phyloP scores from a whole-genome alignment of 2,113 vertebrate species.

The Zapus hudsonius region DNA sequence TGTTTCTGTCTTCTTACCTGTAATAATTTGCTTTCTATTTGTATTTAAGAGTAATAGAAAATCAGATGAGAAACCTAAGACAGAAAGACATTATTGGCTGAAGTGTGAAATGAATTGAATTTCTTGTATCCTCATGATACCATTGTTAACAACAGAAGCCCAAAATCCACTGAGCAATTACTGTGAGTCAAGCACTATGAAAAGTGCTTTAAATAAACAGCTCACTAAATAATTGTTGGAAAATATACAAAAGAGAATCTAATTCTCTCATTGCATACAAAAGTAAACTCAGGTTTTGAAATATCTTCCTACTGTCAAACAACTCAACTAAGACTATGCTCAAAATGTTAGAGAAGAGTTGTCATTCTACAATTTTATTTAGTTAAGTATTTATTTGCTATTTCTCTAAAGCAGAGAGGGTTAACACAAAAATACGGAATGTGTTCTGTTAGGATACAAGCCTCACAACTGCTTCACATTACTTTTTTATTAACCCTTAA shows the following conservation, averaged over 20 bases:
- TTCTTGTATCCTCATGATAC: not conserved
- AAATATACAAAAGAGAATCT: not conserved
- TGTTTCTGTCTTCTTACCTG: not conserved
- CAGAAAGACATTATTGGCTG: not conserved
- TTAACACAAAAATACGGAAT: not conserved
- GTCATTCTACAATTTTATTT: not conserved
- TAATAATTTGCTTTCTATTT: not conserved
- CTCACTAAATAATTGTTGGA: not conserved
- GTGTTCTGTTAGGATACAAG: not conserved
- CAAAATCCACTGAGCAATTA: not conserved
- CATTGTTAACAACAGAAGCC: not conserved
- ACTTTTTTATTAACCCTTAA: accelerated
- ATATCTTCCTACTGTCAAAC: not conserved
- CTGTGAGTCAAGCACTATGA: not conserved
- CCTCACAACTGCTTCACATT: not conserved
- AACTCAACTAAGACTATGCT: not conserved
- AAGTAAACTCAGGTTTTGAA: not conserved
- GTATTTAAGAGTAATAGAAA: not conserved
- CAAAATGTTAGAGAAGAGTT: not conserved
- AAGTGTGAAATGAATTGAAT: not conserved
- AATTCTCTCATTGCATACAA: not conserved
- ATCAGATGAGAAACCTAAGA: not conserved
- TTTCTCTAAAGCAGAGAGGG: not conserved
- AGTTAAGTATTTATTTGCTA: not conserved
- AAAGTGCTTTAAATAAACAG: not conserved